Evolutionary conservation across 2,888 invertebrate species (phyloP).

Genomic region (Agriotes lineatus): DNA sequence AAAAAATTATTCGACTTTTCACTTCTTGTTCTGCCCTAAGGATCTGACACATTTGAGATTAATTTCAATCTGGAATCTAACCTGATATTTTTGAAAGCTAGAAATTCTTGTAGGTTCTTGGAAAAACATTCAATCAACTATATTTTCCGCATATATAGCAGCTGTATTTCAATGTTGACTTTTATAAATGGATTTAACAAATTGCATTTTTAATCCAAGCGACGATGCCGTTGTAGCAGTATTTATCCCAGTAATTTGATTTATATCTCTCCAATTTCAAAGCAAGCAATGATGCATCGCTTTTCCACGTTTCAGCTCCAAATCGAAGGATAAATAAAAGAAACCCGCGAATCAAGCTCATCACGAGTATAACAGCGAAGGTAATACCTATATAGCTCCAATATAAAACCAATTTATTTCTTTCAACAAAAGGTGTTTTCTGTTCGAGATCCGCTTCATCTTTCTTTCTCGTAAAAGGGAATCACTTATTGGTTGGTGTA

Average conservation of each 20-base stretch:
- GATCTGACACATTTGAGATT: too few species aligned
- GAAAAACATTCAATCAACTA: neutral
- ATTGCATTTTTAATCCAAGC: neutral
- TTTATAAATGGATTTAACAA: too few species aligned
- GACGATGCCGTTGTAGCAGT: neutral
- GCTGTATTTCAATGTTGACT: too few species aligned
- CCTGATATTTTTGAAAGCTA: too few species aligned
- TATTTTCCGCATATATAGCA: neutral
- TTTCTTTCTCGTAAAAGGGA: conserved; percentile 7
- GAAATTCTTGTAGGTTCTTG: too few species aligned
- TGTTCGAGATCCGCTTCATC: conserved; percentile 9
- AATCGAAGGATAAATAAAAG: conserved; percentile 6
- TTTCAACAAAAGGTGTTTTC: conserved; percentile 20
- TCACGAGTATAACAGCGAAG: neutral
- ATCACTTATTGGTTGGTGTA: conserved; percentile 17
- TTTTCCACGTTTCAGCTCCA: neutral
- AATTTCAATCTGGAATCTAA: too few species aligned
- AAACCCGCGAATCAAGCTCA: neutral
- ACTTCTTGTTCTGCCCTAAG: too few species aligned
- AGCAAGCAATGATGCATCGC: neutral
- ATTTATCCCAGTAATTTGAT: neutral
- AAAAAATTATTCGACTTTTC: too few species aligned
- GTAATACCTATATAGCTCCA: conserved; percentile 13
- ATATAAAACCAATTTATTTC: conserved; percentile 19
- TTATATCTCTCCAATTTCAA: conserved; percentile 2